Evolutionary conservation across 2,113 vertebrate genomes (phyloP), one percentile per base, ranked within the genome.

Genomic region (Heteronetta atricapilla): DNA sequence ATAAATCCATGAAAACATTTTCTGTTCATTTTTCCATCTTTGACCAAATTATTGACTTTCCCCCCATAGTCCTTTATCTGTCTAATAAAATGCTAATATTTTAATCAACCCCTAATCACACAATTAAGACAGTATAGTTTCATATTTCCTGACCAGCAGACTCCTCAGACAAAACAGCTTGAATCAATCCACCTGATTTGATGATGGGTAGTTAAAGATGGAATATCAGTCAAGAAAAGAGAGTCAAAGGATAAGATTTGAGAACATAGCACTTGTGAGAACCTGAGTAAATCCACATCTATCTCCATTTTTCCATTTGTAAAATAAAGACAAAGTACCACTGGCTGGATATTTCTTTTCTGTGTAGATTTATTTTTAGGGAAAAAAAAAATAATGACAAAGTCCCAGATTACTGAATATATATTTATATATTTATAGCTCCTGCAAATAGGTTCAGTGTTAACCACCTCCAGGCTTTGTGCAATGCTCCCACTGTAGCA

Each of bases 401-500:
- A 60, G 19, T 67, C 8, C 13, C 36, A 0, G 0, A 9, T 59
- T 63, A 28, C n/a, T 59, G 58, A 80, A 72, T 79, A 72, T 42
- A 20, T 38, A 38, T 38, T 9, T 38, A 38, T 38, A 38, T 60
- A 46, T 58, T 86, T 85, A 53, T 31, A 79, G 2, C 29, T 36
- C 13, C 50, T 56, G 44, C 14, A 82, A 52, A 50, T 36, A 66
- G 12, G 34, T 17, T 70, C 40, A 22, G 25, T 58, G 13, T 6
- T 3, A 38, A 33, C 23, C 33, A 34, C 13, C 10, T 53, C 29
- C 7, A 8, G 16, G 46, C 6, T 74, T 38, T 85, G 28, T 62
- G 36, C 36, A 31, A 2, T 17, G 8, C 4, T 62, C 18, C n/a
- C 0, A 1, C 50, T 48, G 11, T 9, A 21, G 23, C 2, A 44